Percentiles rank a stretch among this genome's conserved stretches.
Evolutionary conservation across 2,113 vertebrate species (phyloP).

Genomic region (Mustela lutreola): DNA sequence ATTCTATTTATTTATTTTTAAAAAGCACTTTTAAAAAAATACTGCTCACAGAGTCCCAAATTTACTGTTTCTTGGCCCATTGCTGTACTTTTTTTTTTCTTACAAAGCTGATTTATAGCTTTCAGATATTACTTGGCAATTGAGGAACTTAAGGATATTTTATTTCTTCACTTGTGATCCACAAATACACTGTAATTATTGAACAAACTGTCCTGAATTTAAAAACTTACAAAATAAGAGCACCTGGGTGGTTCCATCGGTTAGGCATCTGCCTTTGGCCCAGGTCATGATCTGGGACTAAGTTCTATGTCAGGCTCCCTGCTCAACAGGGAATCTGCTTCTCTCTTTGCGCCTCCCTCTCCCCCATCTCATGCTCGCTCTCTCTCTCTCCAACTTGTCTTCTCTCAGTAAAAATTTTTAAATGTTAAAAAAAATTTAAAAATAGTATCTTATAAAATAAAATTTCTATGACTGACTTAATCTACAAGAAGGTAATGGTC

Average conservation of each 20-base stretch:
- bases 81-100: neutral
- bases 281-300: neutral
- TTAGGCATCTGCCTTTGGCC: neutral
- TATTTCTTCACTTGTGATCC: constrained; percentile 13
- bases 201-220: neutral
- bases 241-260: neutral
- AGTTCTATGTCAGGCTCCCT: neutral
- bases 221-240: constrained; percentile 23
- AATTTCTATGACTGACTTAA: neutral
- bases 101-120: neutral
- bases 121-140: neutral
- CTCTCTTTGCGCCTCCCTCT: neutral
- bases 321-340: neutral
- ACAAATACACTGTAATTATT: constrained; percentile 8
- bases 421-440: neutral
- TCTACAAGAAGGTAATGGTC: neutral
- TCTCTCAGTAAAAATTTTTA: neutral
- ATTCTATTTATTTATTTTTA: neutral
- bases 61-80: neutral
- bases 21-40: neutral
- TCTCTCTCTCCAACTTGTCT: neutral
- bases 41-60: neutral
- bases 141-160: neutral
- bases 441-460: neutral
- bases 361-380: neutral